These are phyloP conservation scores for Alcedo atthis DNA, from an alignment of 2,797 vertebrate species.

Conservation along the genomic window DNA sequence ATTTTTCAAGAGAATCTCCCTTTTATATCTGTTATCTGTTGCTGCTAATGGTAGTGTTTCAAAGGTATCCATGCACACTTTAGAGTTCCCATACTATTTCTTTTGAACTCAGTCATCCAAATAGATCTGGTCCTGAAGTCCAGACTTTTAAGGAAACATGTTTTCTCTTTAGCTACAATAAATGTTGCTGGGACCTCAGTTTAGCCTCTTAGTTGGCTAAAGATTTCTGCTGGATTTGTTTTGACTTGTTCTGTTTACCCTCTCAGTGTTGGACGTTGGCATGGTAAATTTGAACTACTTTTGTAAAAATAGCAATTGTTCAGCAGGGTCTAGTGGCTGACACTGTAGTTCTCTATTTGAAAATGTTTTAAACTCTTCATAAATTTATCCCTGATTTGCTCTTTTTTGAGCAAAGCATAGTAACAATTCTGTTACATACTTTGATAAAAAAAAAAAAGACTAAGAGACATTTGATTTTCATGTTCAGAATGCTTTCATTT, in stretches of 20 bases:
- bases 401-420: not conserved
- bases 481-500: not conserved
- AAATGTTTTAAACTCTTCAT: not conserved
- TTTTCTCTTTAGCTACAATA: constrained; percentile 25
- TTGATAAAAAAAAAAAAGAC: not conserved
- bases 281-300: not conserved
- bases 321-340: not conserved
- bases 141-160: constrained; percentile 54
- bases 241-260: constrained; percentile 31
- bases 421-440: not conserved
- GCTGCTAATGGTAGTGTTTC: not conserved
- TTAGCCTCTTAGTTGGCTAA: constrained; percentile 31
- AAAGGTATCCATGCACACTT: not conserved
- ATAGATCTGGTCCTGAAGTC: constrained; percentile 6
- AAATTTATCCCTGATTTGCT: not conserved
- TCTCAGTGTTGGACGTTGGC: not conserved
- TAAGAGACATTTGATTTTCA: not conserved
- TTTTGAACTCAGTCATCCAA: not conserved
- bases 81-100: not conserved
- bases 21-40: not conserved
- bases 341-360: not conserved
- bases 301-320: not conserved
- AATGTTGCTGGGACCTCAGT: constrained; percentile 7
- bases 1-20: not conserved
- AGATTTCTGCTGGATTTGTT: constrained; percentile 31